Conservation (phyloP, 2,888 invertebrate genomes). For the Bombyx huttoni region DNA sequence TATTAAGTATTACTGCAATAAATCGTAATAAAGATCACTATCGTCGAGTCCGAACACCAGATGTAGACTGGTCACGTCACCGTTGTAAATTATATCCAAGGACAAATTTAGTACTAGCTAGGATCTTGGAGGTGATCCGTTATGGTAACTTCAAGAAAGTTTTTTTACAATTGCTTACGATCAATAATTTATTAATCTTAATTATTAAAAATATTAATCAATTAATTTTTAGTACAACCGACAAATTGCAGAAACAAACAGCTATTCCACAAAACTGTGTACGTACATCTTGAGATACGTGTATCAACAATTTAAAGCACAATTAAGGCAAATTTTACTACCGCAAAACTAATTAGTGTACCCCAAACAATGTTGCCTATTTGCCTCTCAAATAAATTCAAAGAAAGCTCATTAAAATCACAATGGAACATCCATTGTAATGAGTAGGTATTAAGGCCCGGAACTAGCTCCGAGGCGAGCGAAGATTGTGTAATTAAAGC, state of each 20-base stretch:
- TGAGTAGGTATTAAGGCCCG: constrained; percentile 11
- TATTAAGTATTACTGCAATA: constrained; percentile 1
- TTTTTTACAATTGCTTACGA: too few relatives aligned
- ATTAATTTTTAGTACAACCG: too few relatives aligned
- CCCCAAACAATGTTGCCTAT: neutral
- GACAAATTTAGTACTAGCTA: neutral
- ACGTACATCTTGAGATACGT: neutral
- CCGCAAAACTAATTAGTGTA: neutral
- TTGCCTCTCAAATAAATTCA: constrained; percentile 1
- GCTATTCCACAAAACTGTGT: neutral
- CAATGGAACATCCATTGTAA: constrained; percentile 16
- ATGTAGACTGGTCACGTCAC: constrained; percentile 4
- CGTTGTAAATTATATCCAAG: constrained; percentile 1
- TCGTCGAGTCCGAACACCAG: constrained; percentile 1
- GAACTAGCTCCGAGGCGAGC: constrained; percentile 11
- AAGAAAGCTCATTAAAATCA: constrained; percentile 14
- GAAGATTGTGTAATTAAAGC: constrained; percentile 22
- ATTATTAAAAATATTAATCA: too few relatives aligned
- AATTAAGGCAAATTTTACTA: neutral
- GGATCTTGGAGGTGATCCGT: neutral
- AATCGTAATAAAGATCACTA: constrained; percentile 4
- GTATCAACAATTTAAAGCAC: neutral
- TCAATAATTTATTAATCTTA: too few relatives aligned
- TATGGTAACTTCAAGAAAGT: neutral
- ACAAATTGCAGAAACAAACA: too few relatives aligned